Conservation (phyloP, 1,140 invertebrate species). For the Heliconius melpomene region DNA sequence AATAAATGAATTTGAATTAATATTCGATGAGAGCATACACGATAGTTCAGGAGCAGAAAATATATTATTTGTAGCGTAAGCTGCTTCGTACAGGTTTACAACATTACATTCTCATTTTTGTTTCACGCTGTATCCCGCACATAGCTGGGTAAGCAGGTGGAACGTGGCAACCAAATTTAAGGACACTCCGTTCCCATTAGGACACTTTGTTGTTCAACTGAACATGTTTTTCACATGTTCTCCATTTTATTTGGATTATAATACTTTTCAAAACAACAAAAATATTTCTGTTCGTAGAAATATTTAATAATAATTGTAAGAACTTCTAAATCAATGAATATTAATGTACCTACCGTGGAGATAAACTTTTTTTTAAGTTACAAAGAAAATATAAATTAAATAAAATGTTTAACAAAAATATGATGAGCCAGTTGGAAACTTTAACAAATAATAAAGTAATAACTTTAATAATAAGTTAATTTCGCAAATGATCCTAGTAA, state of each 20-base stretch:
- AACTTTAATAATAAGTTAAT: neutral
- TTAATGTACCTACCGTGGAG: neutral
- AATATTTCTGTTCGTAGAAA: too few species aligned
- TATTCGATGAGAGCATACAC: conserved; percentile 1
- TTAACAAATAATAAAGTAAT: neutral
- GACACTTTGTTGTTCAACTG: too few species aligned
- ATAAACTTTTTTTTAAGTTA: neutral
- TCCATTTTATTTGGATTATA: too few species aligned
- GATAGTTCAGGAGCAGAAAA: conserved; percentile 16
- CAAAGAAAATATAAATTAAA: neutral
- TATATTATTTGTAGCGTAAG: neutral
- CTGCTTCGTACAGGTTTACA: neutral
- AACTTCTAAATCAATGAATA: neutral
- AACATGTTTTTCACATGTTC: too few species aligned
- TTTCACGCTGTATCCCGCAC: too few species aligned
- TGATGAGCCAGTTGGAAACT: neutral
- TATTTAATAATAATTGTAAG: too few species aligned
- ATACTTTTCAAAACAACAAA: too few species aligned
- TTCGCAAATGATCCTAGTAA: neutral
- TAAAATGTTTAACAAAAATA: neutral
- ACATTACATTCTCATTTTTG: neutral
- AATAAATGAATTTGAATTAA: conserved; percentile 28
- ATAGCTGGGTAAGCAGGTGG: too few species aligned
- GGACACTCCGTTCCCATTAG: too few species aligned
- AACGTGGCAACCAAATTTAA: neutral